Evolutionary conservation across 2,888 invertebrate species (phyloP), one percentile per base, ranked within the genome.

Genomic region (Hemistola chrysoprasaria): DNA sequence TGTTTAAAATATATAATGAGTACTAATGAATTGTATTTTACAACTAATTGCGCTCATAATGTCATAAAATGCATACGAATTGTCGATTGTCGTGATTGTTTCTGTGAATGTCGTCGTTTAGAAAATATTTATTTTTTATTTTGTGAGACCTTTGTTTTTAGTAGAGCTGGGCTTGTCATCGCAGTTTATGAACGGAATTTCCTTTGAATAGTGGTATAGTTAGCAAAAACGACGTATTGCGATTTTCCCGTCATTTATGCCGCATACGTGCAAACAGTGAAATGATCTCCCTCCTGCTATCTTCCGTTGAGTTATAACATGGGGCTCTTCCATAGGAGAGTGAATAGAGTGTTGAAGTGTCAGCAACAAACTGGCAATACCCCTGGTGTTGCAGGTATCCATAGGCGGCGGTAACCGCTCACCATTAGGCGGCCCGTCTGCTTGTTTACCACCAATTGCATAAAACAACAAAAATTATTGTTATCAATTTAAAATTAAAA

Each of bases 1-100:
- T 76, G 66, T 71, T 85, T 86, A 84, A 76, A 86, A 85, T 86
- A 86, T 78, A 56, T 82, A 85, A 86, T 70, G 85, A 88, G 78
- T 50, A 59, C 60, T 85, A 85, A 87, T 86, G 80, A 76, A 70
- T 71, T 60, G 71, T 82, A 86, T 78, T 80, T 85, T 71, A 80
- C 64, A 39, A 53, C 47, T 78, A 72, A 86, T 80, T 77, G 61
- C 59, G 54, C 24, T 65, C 56, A 62, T 70, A 69, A 78, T 72
- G 73, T 60, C 70, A 75, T 70, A 62, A 62, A 65, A 60, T 77
- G 87, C 83, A 87, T 88, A 86, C 72, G 70, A 86, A 88, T 87
- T 65, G 79, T 71, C 65, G 56, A 78, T 87, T 83, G 77, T 26
- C 56, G 50, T 74, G 68, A 74, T 78, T 78, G 65, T 78, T 64